These are phyloP conservation scores for Albula goreensis DNA, from an alignment of 2,113 vertebrate genomes.

Conservation along the genomic window DNA sequence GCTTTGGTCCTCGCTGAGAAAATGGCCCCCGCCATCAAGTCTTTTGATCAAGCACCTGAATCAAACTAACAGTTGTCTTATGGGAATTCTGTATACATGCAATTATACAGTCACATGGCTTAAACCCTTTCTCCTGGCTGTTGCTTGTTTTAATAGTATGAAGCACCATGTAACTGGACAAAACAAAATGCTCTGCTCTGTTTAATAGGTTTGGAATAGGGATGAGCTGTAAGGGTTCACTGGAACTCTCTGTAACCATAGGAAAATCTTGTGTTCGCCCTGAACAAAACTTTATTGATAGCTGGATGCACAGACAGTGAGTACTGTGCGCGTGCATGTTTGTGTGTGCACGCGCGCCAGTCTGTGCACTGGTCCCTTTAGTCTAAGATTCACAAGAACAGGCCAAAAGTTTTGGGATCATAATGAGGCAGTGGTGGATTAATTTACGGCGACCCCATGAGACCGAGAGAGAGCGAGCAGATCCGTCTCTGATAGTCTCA, in stretches of 20 bases:
- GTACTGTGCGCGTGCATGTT: too few relatives aligned
- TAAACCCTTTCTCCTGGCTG: not conserved
- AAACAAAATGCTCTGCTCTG: not conserved
- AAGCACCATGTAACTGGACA: not conserved
- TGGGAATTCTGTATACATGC: not conserved
- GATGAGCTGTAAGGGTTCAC: not conserved
- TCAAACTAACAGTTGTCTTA: not conserved
- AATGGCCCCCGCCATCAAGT: not conserved
- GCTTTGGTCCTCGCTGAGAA: not conserved
- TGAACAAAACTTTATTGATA: not conserved
- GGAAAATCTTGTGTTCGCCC: not conserved
- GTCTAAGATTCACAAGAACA: not conserved
- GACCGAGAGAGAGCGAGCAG: not conserved
- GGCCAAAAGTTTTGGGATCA: not conserved
- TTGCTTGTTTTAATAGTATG: constrained; percentile 3
- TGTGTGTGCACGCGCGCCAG: too few relatives aligned
- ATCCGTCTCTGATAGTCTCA: not conserved
- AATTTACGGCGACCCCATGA: too few relatives aligned
- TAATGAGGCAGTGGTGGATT: not conserved
- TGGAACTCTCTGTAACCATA: not conserved
- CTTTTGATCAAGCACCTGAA: not conserved
- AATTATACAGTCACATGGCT: not conserved
- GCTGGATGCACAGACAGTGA: not conserved
- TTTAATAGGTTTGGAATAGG: not conserved
- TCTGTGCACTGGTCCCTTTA: not conserved